Evolutionary conservation across 64 coral and sea anemone species (phyloP).

Genomic region (Actinia equina): DNA sequence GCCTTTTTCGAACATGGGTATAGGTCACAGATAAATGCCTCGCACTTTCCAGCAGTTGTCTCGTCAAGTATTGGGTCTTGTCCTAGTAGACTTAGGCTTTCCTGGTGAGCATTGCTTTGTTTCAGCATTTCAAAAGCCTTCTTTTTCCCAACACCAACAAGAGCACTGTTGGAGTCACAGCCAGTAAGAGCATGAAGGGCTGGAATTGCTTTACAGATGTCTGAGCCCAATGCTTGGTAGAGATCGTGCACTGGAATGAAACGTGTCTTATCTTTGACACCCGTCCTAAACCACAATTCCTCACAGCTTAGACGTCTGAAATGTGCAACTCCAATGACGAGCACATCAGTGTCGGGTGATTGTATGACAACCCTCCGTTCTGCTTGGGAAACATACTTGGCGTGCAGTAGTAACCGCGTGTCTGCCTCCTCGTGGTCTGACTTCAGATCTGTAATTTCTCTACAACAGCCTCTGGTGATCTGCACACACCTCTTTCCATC

Average conservation of each 20-base stretch:
- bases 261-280: neutral
- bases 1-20: neutral
- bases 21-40: conserved; percentile 25
- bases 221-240: neutral
- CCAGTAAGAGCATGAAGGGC: conserved; percentile 22
- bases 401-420: neutral
- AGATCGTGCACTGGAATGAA: conserved; percentile 30
- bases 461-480: neutral
- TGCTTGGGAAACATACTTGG: neutral
- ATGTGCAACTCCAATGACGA: neutral
- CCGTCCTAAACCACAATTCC: conserved; percentile 11
- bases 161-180: neutral
- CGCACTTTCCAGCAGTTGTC: neutral
- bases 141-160: conserved; percentile 21
- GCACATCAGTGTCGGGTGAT: conserved; percentile 30
- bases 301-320: neutral
- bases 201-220: neutral
- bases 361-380: conserved; percentile 7
- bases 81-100: neutral
- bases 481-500: conserved; percentile 23
- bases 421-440: conserved; percentile 25
- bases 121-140: conserved; percentile 5
- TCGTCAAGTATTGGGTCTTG: neutral
- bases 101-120: conserved; percentile 17
- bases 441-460: neutral